Evolutionary conservation across 1,140 invertebrate genomes (phyloP).

Genomic region (Mactra quadrangularis): DNA sequence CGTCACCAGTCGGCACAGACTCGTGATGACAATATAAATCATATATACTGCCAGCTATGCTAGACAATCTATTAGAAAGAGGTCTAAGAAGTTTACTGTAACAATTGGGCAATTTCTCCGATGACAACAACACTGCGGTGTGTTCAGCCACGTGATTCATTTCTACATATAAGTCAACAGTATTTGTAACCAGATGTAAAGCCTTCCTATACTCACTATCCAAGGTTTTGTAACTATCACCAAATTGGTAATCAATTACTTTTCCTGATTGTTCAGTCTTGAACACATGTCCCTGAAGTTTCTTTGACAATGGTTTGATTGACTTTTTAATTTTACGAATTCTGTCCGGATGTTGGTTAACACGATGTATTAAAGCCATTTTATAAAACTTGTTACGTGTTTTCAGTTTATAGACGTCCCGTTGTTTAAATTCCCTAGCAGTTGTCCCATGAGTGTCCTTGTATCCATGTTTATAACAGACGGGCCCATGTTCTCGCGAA

Average conservation of each 20-base stretch:
- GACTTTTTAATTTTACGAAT: neutral
- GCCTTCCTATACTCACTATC: constrained; percentile 13
- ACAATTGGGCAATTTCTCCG: constrained; percentile 1
- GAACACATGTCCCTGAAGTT: constrained; percentile 10
- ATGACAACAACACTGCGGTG: constrained; percentile 49
- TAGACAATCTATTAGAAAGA: too few relatives aligned
- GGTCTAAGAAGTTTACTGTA: too few relatives aligned
- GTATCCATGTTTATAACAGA: constrained; percentile 23
- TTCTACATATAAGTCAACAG: constrained; percentile 60
- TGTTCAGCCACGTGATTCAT: constrained; percentile 62
- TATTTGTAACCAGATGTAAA: constrained; percentile 27
- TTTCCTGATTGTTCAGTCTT: neutral
- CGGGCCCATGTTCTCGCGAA: neutral
- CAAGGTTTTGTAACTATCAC: constrained; percentile 25
- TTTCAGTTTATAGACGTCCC: neutral
- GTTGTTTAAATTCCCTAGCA: neutral
- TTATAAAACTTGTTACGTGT: constrained; percentile 16
- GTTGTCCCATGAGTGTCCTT: constrained; percentile 15
- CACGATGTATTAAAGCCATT: constrained; percentile 37
- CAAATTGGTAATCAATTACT: constrained; percentile 10
- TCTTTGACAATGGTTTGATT: constrained; percentile 20
- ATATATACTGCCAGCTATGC: too few relatives aligned
- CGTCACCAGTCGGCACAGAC: too few relatives aligned
- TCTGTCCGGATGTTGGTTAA: constrained; percentile 42
- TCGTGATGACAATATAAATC: too few relatives aligned